Evolutionary conservation across 2,888 invertebrate genomes (phyloP).

Genomic region (Creontiades dilutus): DNA sequence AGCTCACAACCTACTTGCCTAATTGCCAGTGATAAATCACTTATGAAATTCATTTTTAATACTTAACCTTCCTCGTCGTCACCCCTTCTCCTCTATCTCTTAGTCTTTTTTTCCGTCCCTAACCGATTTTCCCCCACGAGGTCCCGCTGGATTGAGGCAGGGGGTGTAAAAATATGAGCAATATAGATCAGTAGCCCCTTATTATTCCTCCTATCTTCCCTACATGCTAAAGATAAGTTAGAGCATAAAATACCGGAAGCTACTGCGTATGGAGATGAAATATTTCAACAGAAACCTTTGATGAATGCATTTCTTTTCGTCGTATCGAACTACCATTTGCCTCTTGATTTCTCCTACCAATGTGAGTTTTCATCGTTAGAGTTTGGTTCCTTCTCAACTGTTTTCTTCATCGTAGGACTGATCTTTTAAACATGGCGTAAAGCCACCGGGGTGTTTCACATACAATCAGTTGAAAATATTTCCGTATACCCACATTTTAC

Average conservation of each 20-base stretch:
- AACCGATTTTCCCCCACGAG: background rate
- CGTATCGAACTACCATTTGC: too few species aligned
- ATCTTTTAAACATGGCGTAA: too few species aligned
- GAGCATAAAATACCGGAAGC: conserved; percentile 17
- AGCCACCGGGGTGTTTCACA: too few species aligned
- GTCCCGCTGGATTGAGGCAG: background rate
- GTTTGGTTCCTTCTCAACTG: too few species aligned
- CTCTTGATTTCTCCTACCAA: too few species aligned
- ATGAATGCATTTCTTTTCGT: too few species aligned
- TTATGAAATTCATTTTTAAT: conserved; percentile 70
- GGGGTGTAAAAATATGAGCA: conserved; percentile 43
- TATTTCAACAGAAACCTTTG: too few species aligned
- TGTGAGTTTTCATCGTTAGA: too few species aligned
- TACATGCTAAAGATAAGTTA: conserved; percentile 34
- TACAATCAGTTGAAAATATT: too few species aligned
- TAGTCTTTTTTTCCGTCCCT: background rate
- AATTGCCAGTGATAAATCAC: conserved; percentile 70
- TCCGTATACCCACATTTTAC: too few species aligned
- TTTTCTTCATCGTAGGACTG: too few species aligned
- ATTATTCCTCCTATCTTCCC: background rate
- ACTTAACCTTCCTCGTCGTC: conserved; percentile 40
- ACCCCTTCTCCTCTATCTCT: background rate
- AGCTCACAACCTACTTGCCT: conserved; percentile 68
- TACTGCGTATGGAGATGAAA: background rate
- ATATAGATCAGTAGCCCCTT: conserved; percentile 10